These are phyloP conservation scores for Nothoprocta pentlandii DNA, from an alignment of 2,113 vertebrate genomes.

Conservation along the genomic window DNA sequence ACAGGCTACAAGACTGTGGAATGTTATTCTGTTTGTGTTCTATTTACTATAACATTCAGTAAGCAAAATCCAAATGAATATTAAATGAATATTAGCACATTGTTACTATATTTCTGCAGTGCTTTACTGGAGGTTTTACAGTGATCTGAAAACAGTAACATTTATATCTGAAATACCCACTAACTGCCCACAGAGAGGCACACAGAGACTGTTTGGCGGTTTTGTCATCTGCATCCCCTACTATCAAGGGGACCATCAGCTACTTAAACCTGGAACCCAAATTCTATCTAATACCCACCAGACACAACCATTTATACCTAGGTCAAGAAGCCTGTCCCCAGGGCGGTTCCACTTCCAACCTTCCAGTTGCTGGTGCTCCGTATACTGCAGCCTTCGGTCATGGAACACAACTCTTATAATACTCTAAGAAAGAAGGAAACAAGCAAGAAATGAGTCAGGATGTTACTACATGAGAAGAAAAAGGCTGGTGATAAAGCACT, in stretches of 20 bases:
- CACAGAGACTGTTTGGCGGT: not conserved
- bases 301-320: constrained; percentile 71
- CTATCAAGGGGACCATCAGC: accelerated
- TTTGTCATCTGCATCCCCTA: not conserved
- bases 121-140: not conserved
- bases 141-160: not conserved
- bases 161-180: not conserved
- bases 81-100: not conserved
- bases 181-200: not conserved
- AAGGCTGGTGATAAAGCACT: not conserved
- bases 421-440: constrained; percentile 70
- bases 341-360: constrained; percentile 88
- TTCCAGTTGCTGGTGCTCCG: constrained; percentile 85
- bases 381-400: constrained; percentile 84
- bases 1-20: not conserved
- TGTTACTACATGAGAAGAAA: not conserved
- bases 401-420: constrained; percentile 87
- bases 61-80: not conserved
- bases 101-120: not conserved
- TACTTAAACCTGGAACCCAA: not conserved
- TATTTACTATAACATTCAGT: not conserved
- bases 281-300: not conserved
- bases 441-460: constrained; percentile 3
- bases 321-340: constrained; percentile 83
- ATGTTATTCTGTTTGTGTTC: not conserved